Percentiles rank a stretch among this genome's conserved stretches.
phyloP scores from a whole-genome alignment of 2,113 vertebrate species.

The Ammodytes marinus region DNA sequence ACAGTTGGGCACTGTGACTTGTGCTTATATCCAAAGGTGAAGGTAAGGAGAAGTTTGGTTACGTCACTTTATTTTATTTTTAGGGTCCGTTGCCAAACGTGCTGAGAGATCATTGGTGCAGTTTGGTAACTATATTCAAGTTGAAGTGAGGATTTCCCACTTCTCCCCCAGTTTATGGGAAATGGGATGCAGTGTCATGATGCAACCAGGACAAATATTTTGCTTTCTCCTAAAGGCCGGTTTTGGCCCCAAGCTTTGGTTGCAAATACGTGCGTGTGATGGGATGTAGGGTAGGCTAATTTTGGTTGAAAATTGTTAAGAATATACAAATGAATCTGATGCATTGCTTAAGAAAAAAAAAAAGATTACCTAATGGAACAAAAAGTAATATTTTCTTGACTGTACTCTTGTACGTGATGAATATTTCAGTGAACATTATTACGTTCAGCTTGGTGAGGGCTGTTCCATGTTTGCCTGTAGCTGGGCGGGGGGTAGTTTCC shows the following conservation, averaged over 20 bases:
- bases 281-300: not conserved
- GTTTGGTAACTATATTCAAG: not conserved
- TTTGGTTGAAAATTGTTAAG: not conserved
- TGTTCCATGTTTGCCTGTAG: too few species aligned
- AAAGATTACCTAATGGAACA: constrained; percentile 5
- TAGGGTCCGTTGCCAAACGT: not conserved
- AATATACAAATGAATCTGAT: not conserved
- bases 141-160: not conserved
- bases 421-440: not conserved
- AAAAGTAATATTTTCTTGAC: not conserved
- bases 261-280: not conserved
- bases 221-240: not conserved
- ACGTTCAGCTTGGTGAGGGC: too few species aligned
- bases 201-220: constrained; percentile 22
- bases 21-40: not conserved
- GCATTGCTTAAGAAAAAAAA: not conserved
- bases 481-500: constrained; percentile 57
- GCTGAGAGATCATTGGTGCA: not conserved
- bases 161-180: not conserved
- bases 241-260: not conserved
- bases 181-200: not conserved
- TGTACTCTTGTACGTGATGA: not conserved
- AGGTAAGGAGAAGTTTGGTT: rapidly evolving
- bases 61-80: not conserved
- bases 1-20: not conserved